Evolutionary conservation across 2,888 invertebrate genomes (phyloP).

Genomic region (Agonopterix arenella): DNA sequence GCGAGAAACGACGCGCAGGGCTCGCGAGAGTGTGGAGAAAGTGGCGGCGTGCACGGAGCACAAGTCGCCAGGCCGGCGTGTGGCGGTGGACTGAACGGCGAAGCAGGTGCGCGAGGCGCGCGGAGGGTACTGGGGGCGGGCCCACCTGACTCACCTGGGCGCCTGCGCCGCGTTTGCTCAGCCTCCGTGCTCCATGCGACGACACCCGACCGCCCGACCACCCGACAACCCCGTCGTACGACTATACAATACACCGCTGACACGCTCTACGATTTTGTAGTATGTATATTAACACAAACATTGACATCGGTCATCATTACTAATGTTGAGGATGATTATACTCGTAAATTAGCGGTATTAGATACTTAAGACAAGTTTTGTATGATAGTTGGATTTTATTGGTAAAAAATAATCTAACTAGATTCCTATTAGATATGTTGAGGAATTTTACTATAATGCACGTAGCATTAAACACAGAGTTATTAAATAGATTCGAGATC

Average conservation of each 20-base stretch:
- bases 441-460: too few species aligned
- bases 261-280: slow-evolving; percentile 1
- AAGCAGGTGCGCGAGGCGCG: slow-evolving; percentile 66
- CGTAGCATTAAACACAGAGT: too few species aligned
- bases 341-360: slow-evolving; percentile 12
- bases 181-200: slow-evolving; percentile 47
- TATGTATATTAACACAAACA: neutral
- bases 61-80: slow-evolving; percentile 61
- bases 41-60: slow-evolving; percentile 73
- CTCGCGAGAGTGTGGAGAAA: slow-evolving; percentile 72
- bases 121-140: slow-evolving; percentile 67
- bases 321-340: slow-evolving; percentile 22
- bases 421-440: too few species aligned
- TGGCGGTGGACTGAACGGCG: slow-evolving; percentile 41
- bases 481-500: too few species aligned
- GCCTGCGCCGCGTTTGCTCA: slow-evolving; percentile 66
- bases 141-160: slow-evolving; percentile 75
- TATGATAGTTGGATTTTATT: too few species aligned
- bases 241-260: slow-evolving; percentile 1
- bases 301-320: slow-evolving; percentile 17
- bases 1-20: slow-evolving; percentile 69
- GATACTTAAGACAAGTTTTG: too few species aligned
- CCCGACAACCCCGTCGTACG: slow-evolving; percentile 22
- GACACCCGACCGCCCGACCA: slow-evolving; percentile 12
- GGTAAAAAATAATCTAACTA: too few species aligned